Conservation (phyloP, 2,113 vertebrate genomes). For the Ornithorhynchus anatinus region DNA sequence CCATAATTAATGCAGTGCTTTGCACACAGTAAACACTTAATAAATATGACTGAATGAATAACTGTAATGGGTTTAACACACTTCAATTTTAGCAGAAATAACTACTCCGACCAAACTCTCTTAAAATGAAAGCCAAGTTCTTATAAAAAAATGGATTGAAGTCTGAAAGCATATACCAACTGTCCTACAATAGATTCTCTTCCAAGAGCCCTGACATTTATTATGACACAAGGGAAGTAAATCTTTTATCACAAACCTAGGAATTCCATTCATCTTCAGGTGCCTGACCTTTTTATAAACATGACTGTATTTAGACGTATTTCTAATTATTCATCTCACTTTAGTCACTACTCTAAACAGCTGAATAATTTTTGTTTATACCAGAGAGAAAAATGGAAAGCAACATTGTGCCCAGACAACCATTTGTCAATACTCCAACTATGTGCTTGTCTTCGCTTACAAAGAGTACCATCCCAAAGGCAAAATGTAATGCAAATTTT, state of each 20-base stretch:
- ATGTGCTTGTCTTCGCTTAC: slow-evolving; percentile 31
- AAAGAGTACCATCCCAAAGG: slow-evolving; percentile 26
- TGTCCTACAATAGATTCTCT: not conserved
- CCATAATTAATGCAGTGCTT: too few relatives aligned
- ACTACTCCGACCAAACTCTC: not conserved
- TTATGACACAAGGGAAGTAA: slow-evolving; percentile 26
- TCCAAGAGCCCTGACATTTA: slow-evolving; percentile 27
- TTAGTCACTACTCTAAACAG: slow-evolving; percentile 5
- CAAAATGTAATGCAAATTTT: slow-evolving; percentile 28
- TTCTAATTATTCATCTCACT: slow-evolving; percentile 19
- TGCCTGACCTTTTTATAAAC: slow-evolving; percentile 31
- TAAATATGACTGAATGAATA: too few relatives aligned
- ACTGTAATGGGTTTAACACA: not conserved
- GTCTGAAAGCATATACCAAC: not conserved
- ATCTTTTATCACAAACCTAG: slow-evolving; percentile 31
- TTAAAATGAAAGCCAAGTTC: slow-evolving; percentile 27
- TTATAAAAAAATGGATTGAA: not conserved
- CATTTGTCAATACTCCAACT: slow-evolving; percentile 30
- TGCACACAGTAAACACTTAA: too few relatives aligned
- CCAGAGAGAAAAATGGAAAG: slow-evolving; percentile 19
- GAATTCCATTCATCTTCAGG: slow-evolving; percentile 34
- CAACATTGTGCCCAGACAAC: slow-evolving; percentile 26
- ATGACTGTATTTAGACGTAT: not conserved
- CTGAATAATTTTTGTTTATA: slow-evolving; percentile 27
- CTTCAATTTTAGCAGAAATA: not conserved